Evolutionary conservation across 2,888 invertebrate genomes (phyloP).

Genomic region (Dermolepida albohirtum): DNA sequence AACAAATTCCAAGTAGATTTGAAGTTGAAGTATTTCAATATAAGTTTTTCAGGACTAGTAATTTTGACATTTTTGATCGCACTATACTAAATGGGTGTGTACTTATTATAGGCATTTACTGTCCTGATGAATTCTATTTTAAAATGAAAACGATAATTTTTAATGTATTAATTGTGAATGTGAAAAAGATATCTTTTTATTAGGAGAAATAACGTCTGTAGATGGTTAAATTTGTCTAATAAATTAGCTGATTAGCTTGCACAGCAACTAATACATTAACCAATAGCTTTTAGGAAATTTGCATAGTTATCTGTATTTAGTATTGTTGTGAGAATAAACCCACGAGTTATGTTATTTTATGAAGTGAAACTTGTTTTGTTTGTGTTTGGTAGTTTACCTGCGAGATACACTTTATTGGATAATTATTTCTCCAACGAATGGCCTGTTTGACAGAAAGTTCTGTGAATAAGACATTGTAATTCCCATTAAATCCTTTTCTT

Average conservation of each 20-base stretch:
- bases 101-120: too few relatives aligned
- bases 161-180: too few relatives aligned
- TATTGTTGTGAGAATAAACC: neutral
- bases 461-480: slow-evolving; percentile 16
- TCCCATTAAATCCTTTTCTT: too few relatives aligned
- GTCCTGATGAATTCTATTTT: too few relatives aligned
- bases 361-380: slow-evolving; percentile 19
- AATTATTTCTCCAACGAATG: slow-evolving; percentile 13
- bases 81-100: too few relatives aligned
- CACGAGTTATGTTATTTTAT: slow-evolving; percentile 13
- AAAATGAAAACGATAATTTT: too few relatives aligned
- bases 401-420: slow-evolving; percentile 5
- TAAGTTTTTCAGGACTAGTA: too few relatives aligned
- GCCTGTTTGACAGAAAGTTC: slow-evolving; percentile 20
- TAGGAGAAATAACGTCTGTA: neutral
- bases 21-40: too few relatives aligned
- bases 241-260: neutral
- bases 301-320: neutral
- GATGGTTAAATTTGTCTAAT: neutral
- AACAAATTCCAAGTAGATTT: too few relatives aligned
- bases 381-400: slow-evolving; percentile 6
- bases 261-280: slow-evolving; percentile 1
- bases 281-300: neutral
- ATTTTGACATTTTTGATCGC: too few relatives aligned
- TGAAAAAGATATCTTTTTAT: too few relatives aligned